Percentiles rank a stretch among this genome's conserved stretches.
Evolutionary conservation across 2,113 vertebrate species (phyloP).

Genomic region (Pica pica): DNA sequence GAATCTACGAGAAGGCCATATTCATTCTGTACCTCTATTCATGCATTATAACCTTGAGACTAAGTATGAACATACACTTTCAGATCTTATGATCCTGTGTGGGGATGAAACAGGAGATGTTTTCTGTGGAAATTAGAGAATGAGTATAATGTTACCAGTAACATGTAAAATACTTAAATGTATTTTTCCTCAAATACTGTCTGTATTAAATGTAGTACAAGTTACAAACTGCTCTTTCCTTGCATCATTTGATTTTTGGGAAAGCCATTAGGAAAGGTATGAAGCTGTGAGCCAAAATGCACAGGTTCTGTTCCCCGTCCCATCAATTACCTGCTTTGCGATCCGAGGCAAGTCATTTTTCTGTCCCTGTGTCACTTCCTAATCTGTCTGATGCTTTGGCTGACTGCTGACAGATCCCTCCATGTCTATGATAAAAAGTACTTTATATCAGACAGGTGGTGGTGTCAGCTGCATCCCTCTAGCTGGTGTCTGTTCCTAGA

Average conservation of each 20-base stretch:
- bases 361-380: not conserved
- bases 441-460: slow-evolving; percentile 46
- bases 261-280: not conserved
- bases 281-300: not conserved
- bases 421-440: not conserved
- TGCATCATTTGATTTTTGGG: not conserved
- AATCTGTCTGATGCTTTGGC: not conserved
- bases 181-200: not conserved
- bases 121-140: not conserved
- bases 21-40: not conserved
- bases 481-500: slow-evolving; percentile 8
- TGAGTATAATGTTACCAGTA: not conserved
- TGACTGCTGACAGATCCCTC: not conserved
- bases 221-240: not conserved
- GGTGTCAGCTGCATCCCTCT: slow-evolving; percentile 26
- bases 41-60: not conserved
- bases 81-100: not conserved
- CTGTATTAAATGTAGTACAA: not conserved
- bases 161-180: not conserved
- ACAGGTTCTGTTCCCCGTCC: not conserved
- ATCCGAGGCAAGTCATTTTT: not conserved
- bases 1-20: not conserved
- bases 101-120: not conserved
- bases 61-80: not conserved
- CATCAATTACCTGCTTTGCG: not conserved